Evolutionary conservation across 2,113 vertebrate genomes (phyloP), one percentile per base, ranked within the genome.

Genomic region (Prinia subflava): DNA sequence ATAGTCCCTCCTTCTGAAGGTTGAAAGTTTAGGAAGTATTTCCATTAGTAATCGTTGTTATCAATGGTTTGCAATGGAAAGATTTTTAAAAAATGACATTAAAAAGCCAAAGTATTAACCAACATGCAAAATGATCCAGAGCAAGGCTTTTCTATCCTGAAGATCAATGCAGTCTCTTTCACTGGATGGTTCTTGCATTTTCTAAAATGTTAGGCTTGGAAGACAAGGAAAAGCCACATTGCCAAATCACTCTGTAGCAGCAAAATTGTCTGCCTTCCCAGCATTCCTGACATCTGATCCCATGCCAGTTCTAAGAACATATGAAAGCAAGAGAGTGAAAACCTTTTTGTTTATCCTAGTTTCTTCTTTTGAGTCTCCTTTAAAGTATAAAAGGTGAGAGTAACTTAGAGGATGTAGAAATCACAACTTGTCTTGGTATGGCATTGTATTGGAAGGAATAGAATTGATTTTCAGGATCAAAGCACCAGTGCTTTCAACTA

Each of bases 261-360:
- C 6, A 84, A 85, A 68, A 76, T 46, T 64, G 62, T 79, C 65
- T 90, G 41, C 14, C 23, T 80, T 86, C 46, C 57, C 80, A 57
- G 74, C 11, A 69, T 83, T 90, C 42, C 55, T 90, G 67, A 77
- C 46, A 80, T 77, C 46, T 83, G 50, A 65, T 69, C 55, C 20
- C 23, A 57, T 82, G 92, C 91, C 65, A 69, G 55, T 90, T 82
- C 35, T 15, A 85, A 84, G 22, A 93, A 84, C 23, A 60, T 63
- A 88, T 76, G 67, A 95, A 94, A 96, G 62, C 42, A 52, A 70
- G 33, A 74, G 20, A 83, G 19, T 41, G n/a, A 68, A 95, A 93
- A 68, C 25, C 35, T 90, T 75, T 71, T 52, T 91, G 35, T 79
- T 87, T 90, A 73, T 80, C 10, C 11, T 71, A 30, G 5, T 19